phyloP scores from a whole-genome alignment of 1,140 invertebrate genomes.

The Samia ricini region DNA sequence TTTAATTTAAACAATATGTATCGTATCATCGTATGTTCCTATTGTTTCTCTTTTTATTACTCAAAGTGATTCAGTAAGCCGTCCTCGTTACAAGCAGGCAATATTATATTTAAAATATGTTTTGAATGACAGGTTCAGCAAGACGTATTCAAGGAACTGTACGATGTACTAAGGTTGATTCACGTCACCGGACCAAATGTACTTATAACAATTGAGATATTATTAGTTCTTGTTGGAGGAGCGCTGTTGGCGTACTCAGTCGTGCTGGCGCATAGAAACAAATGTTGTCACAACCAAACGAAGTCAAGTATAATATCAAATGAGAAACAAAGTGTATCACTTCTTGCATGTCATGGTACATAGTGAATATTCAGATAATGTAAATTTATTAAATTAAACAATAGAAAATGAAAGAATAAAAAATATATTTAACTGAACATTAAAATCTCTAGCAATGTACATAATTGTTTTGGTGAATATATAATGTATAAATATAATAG shows the following conservation, averaged over 20 bases:
- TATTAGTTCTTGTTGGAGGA: slow-evolving; percentile 14
- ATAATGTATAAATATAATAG: no score
- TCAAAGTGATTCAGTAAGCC: no score
- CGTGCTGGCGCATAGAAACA: slow-evolving; percentile 7
- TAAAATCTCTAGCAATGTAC: no score
- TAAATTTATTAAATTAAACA: background rate
- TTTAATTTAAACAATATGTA: no score
- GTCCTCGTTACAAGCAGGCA: no score
- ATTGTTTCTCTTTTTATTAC: no score
- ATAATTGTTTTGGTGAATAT: no score
- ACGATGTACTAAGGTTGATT: background rate
- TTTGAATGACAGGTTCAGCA: slow-evolving; percentile 32
- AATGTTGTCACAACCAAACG: background rate
- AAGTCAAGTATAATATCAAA: background rate
- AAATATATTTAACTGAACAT: no score
- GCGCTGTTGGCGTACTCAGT: slow-evolving; percentile 13
- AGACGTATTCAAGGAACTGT: slow-evolving; percentile 13
- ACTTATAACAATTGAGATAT: slow-evolving; percentile 15
- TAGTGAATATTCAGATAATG: background rate
- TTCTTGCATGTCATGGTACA: background rate
- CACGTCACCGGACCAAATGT: slow-evolving; percentile 15
- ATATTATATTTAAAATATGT: background rate
- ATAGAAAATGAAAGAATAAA: no score
- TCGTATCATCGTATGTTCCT: no score
- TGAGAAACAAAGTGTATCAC: slow-evolving; percentile 5